Conservation (phyloP, 2,888 invertebrate species). For the Therioaphis trifolii region DNA sequence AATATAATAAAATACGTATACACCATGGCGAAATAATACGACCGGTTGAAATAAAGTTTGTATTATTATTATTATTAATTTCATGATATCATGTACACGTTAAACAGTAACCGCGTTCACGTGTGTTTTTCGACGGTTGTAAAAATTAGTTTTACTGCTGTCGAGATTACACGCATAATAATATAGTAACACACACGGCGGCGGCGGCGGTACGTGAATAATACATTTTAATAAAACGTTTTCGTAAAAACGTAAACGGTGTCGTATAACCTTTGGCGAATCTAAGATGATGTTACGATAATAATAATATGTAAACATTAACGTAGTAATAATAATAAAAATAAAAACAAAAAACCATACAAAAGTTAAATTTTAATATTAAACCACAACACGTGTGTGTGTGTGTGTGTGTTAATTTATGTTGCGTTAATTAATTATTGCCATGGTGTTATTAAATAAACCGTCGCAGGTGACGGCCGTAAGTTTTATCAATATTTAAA, state of each 20-base stretch:
- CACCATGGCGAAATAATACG: background rate
- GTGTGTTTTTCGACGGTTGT: background rate
- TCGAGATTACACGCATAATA: too few relatives aligned
- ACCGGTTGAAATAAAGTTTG: background rate
- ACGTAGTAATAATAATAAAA: too few relatives aligned
- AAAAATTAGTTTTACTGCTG: background rate
- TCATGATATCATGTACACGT: background rate
- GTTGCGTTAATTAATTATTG: background rate
- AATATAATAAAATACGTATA: constrained; percentile 15
- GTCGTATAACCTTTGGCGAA: background rate
- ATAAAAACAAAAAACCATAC: too few relatives aligned
- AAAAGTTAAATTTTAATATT: too few relatives aligned
- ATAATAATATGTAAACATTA: too few relatives aligned
- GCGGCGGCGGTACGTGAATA: too few relatives aligned
- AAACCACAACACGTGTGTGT: background rate
- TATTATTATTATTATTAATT: background rate
- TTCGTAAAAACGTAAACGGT: background rate
- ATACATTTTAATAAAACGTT: too few relatives aligned
- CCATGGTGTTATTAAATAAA: background rate
- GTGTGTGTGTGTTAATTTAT: too few relatives aligned
- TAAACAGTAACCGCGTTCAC: background rate
- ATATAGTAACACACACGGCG: too few relatives aligned
- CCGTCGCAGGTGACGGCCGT: background rate
- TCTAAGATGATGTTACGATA: too few relatives aligned
- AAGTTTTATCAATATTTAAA: background rate